A percentile compares a stretch with the other conserved stretches of the same genome.
phyloP scores from a whole-genome alignment of 2,888 invertebrate genomes.

The Euspilapteryx auroguttella region DNA sequence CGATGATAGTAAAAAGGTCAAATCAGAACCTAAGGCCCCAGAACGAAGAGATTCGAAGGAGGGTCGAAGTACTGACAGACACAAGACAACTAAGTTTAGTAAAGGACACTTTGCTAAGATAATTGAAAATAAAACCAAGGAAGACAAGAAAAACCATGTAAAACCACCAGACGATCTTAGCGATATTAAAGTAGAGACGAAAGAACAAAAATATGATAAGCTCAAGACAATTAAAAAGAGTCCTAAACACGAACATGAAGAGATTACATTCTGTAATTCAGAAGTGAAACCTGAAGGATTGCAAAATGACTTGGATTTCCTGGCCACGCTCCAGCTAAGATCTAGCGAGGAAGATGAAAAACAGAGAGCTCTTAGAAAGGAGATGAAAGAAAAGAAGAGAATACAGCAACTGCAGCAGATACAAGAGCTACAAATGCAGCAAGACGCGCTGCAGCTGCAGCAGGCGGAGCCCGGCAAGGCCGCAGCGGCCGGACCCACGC shows the following conservation, averaged over 20 bases:
- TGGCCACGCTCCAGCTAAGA: slow-evolving; percentile 59
- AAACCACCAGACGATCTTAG: slow-evolving; percentile 42
- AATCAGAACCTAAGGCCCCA: slow-evolving; percentile 50
- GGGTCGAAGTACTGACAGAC: slow-evolving; percentile 33
- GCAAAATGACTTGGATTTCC: slow-evolving; percentile 60
- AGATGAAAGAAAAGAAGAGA: slow-evolving; percentile 59
- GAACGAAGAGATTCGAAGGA: slow-evolving; percentile 76
- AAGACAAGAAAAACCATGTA: slow-evolving; percentile 60
- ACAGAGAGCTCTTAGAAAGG: slow-evolving; percentile 54
- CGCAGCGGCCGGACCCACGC: slow-evolving; percentile 42
- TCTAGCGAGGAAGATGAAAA: slow-evolving; percentile 64
- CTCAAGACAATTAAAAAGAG: slow-evolving; percentile 22
- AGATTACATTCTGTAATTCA: slow-evolving; percentile 15
- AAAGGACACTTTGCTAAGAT: slow-evolving; percentile 61
- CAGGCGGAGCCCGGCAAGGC: slow-evolving; percentile 37
- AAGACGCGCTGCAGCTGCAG: slow-evolving; percentile 38
- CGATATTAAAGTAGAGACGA: slow-evolving; percentile 27
- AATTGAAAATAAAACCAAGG: slow-evolving; percentile 62
- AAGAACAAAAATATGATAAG: slow-evolving; percentile 6
- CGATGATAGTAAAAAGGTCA: slow-evolving; percentile 66
- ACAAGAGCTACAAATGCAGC: slow-evolving; percentile 51
- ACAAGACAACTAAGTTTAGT: slow-evolving; percentile 58
- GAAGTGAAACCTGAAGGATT: slow-evolving; percentile 26
- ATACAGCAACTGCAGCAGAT: slow-evolving; percentile 52
- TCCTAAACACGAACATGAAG: slow-evolving; percentile 21